Evolutionary conservation across 2,113 vertebrate species (phyloP), one percentile per base, ranked within the genome.

Genomic region (Rhea americana): DNA sequence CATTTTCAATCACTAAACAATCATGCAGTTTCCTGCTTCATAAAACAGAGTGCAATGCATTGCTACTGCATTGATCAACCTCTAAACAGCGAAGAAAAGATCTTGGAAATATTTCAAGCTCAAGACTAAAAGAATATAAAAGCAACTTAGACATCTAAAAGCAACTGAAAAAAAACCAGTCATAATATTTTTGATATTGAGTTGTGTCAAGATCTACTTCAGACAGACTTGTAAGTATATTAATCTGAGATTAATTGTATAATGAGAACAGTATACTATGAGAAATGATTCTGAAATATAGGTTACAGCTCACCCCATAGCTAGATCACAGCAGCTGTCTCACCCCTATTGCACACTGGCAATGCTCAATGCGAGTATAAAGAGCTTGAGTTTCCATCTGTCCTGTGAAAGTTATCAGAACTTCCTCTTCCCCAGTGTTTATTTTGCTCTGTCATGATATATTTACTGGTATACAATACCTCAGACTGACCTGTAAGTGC

Each of bases 391-490:
- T 89, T 96, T 76, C 71, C 59, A 37, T 85, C 63, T 58, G 48
- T 24, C 47, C 70, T 95, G 66, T 82, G 86, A 95, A 90, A 94
- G 41, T 59, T 87, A 75, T 95, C 91, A 94, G 88, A 94, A 71
- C 58, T 90, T 95, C 88, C 90, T 90, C 53, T 77, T 82, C 24
- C 22, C 4, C 26, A 35, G 16, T 94, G 95, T 95, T 97, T 96
- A 96, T 95, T 96, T 96, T 95, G 84, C 59, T 96, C 89, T 96
- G 95, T 96, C 94, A 87, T 51, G 41, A 87, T 43, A 43, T 50
- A 73, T 90, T 91, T 91, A 83, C 82, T 86, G 87, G 67, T 93
- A 92, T 87, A 94, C 88, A 90, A 81, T 92, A 84, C 77, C 87
- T 95, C 8, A 37, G 58, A 26, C 58, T 87, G 90, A 77, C 70